Percentiles rank a stretch among this genome's conserved stretches.
These are phyloP conservation scores for Capitella teleta DNA, from an alignment of 1,140 invertebrate genomes.

Conservation along the genomic window DNA sequence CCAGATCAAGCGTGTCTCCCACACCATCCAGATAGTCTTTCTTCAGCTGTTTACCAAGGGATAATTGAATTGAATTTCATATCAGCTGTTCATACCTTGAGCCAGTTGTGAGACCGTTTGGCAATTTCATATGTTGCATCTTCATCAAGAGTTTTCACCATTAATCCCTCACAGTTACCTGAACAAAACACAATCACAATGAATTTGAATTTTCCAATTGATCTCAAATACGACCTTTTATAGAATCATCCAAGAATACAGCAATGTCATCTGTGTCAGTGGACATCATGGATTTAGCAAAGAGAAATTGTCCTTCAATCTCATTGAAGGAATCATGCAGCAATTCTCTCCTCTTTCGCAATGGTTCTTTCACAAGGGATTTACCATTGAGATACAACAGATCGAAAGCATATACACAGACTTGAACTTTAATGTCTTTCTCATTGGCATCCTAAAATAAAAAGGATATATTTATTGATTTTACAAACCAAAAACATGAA, in stretches of 20 bases:
- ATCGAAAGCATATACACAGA: conserved; percentile 97
- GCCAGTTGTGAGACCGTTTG: conserved; percentile 90
- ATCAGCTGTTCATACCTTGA: conserved; percentile 52
- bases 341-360: conserved; percentile 62
- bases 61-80: not conserved
- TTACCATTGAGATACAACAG: conserved; percentile 86
- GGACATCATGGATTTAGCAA: conserved; percentile 66
- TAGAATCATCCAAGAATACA: conserved; percentile 88
- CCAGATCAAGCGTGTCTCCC: conserved; percentile 83
- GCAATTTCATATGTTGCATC: conserved; percentile 97
- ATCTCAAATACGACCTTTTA: too few relatives aligned
- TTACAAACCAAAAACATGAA: too few relatives aligned
- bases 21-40: conserved; percentile 95
- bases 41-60: conserved; percentile 55
- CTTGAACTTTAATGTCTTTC: conserved; percentile 87
- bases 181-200: conserved; percentile 3
- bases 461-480: too few relatives aligned
- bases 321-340: conserved; percentile 60
- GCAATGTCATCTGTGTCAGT: conserved; percentile 83
- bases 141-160: conserved; percentile 91
- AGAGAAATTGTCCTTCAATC: conserved; percentile 70
- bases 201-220: too few relatives aligned
- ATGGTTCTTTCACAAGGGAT: conserved; percentile 68
- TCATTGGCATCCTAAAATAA: conserved; percentile 66
- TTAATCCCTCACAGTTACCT: conserved; percentile 95